These are phyloP conservation scores for Epinephelus awoara DNA, from an alignment of 2,797 vertebrate genomes.

Conservation along the genomic window DNA sequence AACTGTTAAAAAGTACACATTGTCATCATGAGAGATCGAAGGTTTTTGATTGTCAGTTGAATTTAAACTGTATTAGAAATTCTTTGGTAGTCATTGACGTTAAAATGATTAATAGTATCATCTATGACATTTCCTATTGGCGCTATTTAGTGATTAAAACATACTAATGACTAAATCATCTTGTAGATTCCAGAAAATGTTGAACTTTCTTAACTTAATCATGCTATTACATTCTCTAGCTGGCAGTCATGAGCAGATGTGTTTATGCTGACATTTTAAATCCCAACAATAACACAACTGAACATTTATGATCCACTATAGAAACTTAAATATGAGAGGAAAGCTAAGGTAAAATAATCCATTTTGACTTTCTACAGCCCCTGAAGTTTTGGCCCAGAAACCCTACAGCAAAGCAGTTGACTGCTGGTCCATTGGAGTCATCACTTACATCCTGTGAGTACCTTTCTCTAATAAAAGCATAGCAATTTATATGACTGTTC, in stretches of 20 bases:
- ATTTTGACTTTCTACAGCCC: constrained; percentile 82
- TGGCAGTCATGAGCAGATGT: neutral
- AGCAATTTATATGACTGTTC: neutral
- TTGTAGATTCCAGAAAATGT: no score
- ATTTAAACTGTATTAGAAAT: no score
- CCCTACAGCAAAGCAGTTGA: constrained; percentile 97
- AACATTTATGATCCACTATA: neutral
- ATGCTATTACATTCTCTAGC: neutral
- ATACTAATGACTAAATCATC: no score
- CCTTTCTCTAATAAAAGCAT: neutral
- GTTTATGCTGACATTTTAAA: neutral
- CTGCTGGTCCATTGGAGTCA: constrained; percentile 98
- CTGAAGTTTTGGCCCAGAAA: constrained; percentile 94
- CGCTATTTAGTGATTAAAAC: no score
- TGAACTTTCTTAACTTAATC: no score
- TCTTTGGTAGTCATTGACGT: no score
- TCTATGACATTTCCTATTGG: no score
- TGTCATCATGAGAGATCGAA: no score
- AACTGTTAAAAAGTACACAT: no score
- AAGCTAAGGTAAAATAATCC: neutral
- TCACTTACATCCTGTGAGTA: constrained; percentile 97
- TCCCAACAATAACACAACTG: neutral
- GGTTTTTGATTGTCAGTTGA: no score
- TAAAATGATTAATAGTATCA: no score
- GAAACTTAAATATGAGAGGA: neutral